Evolutionary conservation across 2,113 vertebrate species (phyloP).

Genomic region (Hassar affinis): DNA sequence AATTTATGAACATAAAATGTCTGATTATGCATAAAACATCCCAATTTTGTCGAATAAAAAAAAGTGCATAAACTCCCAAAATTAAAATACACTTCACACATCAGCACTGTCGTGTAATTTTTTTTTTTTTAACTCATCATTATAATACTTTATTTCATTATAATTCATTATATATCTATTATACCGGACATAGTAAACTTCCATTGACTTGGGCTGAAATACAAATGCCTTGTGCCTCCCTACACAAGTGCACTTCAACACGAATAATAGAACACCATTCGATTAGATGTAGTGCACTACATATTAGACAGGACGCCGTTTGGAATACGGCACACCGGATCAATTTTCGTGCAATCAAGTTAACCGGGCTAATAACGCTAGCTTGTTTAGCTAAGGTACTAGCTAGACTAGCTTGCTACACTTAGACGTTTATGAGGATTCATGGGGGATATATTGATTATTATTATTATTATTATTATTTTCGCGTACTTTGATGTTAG

Average conservation of each 20-base stretch:
- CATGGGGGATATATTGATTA: background rate
- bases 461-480: too few species aligned
- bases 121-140: too few species aligned
- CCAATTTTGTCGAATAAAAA: background rate
- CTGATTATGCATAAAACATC: background rate
- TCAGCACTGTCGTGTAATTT: too few species aligned
- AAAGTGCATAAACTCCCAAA: background rate
- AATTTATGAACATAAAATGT: too few species aligned
- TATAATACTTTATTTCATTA: too few species aligned
- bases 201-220: background rate
- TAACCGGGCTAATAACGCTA: background rate
- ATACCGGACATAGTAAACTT: background rate
- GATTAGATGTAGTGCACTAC: background rate
- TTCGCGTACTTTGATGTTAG: too few species aligned
- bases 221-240: background rate
- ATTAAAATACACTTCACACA: background rate
- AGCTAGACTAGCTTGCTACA: background rate
- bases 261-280: too few species aligned
- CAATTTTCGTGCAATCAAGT: background rate
- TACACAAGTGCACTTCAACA: background rate
- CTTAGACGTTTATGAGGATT: background rate
- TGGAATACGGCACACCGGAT: background rate
- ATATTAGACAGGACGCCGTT: background rate
- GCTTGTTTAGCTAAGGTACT: too few species aligned
- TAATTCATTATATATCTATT: background rate